Percentiles rank a stretch among this genome's conserved stretches.
phyloP scores from a whole-genome alignment of 2,113 vertebrate species.

The Isichthys henryi region DNA sequence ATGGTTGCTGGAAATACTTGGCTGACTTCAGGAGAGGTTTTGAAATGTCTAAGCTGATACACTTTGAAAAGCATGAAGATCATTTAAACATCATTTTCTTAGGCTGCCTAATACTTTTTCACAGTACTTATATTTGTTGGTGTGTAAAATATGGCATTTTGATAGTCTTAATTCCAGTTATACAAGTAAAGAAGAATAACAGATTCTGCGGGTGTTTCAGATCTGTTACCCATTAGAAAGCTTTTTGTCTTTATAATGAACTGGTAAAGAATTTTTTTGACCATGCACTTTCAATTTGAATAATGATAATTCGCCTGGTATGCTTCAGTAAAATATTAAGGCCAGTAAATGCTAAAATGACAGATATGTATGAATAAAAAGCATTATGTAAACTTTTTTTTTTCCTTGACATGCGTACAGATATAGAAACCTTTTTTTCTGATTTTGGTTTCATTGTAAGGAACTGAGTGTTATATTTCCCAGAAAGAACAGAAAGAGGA shows the following conservation, averaged over 20 bases:
- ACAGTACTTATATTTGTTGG: background rate
- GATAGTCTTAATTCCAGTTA: background rate
- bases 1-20: background rate
- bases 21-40: background rate
- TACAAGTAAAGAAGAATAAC: background rate
- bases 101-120: background rate
- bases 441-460: slow-evolving; percentile 46
- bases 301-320: background rate
- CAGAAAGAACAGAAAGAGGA: slow-evolving; percentile 69
- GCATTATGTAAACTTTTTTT: background rate
- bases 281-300: background rate
- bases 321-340: background rate
- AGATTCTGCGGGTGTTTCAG: background rate
- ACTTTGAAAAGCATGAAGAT: background rate
- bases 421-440: slow-evolving; percentile 8
- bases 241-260: background rate
- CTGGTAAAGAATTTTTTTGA: background rate
- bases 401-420: background rate
- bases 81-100: background rate
- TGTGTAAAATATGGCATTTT: background rate
- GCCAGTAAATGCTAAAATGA: background rate
- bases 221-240: background rate
- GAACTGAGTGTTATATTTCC: slow-evolving; percentile 64
- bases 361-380: background rate
- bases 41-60: background rate